Conservation (phyloP, 2,113 vertebrate species). For the Athene cunicularia region DNA sequence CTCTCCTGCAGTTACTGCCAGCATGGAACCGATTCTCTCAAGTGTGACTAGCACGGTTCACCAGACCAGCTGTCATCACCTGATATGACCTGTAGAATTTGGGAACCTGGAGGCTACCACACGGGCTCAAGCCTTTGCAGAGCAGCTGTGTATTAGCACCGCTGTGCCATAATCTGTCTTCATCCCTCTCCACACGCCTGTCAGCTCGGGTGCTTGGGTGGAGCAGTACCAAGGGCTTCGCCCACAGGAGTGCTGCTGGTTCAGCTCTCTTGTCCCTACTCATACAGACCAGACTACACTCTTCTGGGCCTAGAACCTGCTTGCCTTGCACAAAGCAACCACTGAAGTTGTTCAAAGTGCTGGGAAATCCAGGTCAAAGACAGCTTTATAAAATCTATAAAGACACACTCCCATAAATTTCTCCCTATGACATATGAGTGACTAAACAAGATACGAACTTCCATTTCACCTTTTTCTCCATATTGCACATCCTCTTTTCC, state of each 20-base stretch:
- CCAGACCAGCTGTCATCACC: not conserved
- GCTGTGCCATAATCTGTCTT: not conserved
- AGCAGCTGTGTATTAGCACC: not conserved
- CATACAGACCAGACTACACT: not conserved
- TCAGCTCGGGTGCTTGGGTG: not conserved
- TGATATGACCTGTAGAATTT: not conserved
- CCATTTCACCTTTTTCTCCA: not conserved
- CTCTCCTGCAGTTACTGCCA: not conserved
- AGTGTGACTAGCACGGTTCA: not conserved
- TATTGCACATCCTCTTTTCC: not conserved
- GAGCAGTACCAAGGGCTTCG: not conserved
- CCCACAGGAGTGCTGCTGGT: rapidly evolving
- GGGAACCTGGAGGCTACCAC: not conserved
- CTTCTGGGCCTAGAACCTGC: not conserved
- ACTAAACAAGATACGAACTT: not conserved
- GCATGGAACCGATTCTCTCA: not conserved
- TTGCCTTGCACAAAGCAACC: not conserved
- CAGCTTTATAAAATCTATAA: not conserved
- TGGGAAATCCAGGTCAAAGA: not conserved
- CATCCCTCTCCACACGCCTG: not conserved
- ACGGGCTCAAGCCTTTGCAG: not conserved
- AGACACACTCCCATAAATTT: not conserved
- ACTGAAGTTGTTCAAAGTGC: not conserved
- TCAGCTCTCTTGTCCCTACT: not conserved
- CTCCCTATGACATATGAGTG: not conserved